These are phyloP conservation scores for Corticium candelabrum DNA, from an alignment of 37 sponge, comb jelly and placozoan species.

Conservation along the genomic window DNA sequence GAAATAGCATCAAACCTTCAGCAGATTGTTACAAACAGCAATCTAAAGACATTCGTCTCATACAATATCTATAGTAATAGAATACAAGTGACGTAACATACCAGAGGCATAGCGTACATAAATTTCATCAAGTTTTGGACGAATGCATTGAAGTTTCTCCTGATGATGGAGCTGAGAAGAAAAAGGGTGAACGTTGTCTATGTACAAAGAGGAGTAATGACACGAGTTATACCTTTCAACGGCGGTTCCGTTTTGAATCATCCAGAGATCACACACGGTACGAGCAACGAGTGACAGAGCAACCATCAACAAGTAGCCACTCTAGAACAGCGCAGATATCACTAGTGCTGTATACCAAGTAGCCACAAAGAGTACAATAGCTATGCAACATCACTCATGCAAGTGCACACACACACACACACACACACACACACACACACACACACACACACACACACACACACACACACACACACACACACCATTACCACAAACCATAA, in stretches of 20 bases:
- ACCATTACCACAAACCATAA: background rate
- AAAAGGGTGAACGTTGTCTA: background rate
- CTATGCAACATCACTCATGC: too few species aligned
- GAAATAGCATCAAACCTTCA: conserved; percentile 79
- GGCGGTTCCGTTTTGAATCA: conserved; percentile 85
- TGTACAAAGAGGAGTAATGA: background rate
- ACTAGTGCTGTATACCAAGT: too few species aligned
- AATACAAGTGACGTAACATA: conserved; percentile 18
- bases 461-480: conserved; percentile 1
- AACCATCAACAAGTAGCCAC: conserved; percentile 58
- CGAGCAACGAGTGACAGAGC: conserved; percentile 66
- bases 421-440: conserved; percentile 3
- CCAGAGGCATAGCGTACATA: conserved; percentile 76
- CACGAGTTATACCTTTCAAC: conserved; percentile 56
- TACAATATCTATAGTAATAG: background rate
- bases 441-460: background rate
- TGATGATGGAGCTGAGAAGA: conserved; percentile 67
- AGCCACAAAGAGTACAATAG: background rate
- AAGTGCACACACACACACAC: background rate
- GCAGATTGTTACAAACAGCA: conserved; percentile 54
- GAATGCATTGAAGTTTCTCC: conserved; percentile 35
- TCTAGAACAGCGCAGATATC: too few species aligned
- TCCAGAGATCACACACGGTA: conserved; percentile 89
- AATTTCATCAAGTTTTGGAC: conserved; percentile 46
- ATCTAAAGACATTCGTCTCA: conserved; percentile 25